Evolutionary conservation across 2,797 vertebrate species (phyloP).

Genomic region (Myripristis jacobus): DNA sequence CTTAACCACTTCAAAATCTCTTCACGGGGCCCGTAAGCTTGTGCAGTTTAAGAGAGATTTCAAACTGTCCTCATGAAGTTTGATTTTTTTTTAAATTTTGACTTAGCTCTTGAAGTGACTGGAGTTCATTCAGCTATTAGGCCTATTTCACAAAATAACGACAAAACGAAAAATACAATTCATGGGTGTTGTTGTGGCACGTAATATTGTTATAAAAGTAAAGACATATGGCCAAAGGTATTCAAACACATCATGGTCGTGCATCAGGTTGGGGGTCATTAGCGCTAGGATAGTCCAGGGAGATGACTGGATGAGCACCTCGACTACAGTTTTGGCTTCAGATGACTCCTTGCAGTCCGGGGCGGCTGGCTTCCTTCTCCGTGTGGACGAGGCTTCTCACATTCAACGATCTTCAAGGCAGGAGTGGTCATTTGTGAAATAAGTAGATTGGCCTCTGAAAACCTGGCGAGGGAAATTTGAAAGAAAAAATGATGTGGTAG

Average conservation of each 20-base stretch:
- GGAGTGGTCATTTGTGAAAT: conserved; percentile 87
- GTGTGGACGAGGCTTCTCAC: conserved; percentile 64
- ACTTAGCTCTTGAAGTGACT: conserved; percentile 20
- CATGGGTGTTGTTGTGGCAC: conserved; percentile 44
- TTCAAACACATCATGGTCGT: conserved; percentile 48
- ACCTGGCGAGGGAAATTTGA: conserved; percentile 77
- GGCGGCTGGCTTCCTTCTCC: conserved; percentile 50
- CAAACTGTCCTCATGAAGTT: conserved; percentile 5
- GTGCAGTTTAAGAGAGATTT: conserved; percentile 40
- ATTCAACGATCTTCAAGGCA: conserved; percentile 71
- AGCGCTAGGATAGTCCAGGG: conserved; percentile 43
- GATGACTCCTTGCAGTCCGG: conserved; percentile 51
- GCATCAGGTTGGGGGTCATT: conserved; percentile 44
- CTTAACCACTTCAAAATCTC: conserved; percentile 5
- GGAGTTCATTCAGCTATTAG: conserved; percentile 15
- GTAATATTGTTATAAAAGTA: conserved; percentile 44
- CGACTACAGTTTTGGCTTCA: conserved; percentile 34
- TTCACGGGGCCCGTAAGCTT: conserved; percentile 30
- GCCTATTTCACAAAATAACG: conserved; percentile 43
- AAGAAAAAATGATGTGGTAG: background rate
- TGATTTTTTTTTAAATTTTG: background rate
- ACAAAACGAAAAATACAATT: conserved; percentile 7
- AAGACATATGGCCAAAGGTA: conserved; percentile 50
- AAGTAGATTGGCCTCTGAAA: conserved; percentile 92
- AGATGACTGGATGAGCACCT: conserved; percentile 43